phyloP scores from a whole-genome alignment of 2,888 invertebrate species.

The Carcina quercana region DNA sequence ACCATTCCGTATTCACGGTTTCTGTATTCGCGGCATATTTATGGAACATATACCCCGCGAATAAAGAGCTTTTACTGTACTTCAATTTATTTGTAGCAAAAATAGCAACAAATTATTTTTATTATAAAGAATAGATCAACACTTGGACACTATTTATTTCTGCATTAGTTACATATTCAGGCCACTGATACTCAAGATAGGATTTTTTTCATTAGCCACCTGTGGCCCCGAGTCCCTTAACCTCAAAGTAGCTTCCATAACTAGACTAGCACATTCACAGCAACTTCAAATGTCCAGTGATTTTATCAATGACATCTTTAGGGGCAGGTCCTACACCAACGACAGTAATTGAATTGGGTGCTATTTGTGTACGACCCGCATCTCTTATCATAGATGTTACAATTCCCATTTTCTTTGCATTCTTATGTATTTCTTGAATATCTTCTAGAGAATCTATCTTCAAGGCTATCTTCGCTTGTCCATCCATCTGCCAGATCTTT shows the following conservation, averaged over 20 bases:
- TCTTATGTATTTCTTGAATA: slow-evolving; percentile 78
- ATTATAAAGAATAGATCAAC: too few species aligned
- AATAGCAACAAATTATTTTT: too few species aligned
- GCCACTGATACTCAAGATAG: background rate
- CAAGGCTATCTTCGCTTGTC: slow-evolving; percentile 92
- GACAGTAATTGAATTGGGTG: slow-evolving; percentile 91
- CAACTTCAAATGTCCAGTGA: slow-evolving; percentile 92
- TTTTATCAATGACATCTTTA: slow-evolving; percentile 81
- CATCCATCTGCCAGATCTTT: slow-evolving; percentile 75
- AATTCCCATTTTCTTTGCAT: slow-evolving; percentile 81
- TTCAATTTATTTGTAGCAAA: too few species aligned
- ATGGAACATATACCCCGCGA: too few species aligned
- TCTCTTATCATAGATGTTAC: slow-evolving; percentile 86
- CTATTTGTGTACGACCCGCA: slow-evolving; percentile 95
- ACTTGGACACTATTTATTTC: too few species aligned
- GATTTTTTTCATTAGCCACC: background rate
- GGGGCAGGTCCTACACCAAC: slow-evolving; percentile 95
- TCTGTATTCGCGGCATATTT: too few species aligned
- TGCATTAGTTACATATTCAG: background rate
- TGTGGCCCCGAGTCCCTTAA: background rate
- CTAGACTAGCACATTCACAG: slow-evolving; percentile 79
- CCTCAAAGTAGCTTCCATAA: background rate
- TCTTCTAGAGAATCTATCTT: slow-evolving; percentile 86
- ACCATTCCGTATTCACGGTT: too few species aligned
- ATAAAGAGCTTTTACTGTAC: too few species aligned